phyloP scores from a whole-genome alignment of 92 coral and sea anemone species.

The Zoanthus sansibaricus region DNA sequence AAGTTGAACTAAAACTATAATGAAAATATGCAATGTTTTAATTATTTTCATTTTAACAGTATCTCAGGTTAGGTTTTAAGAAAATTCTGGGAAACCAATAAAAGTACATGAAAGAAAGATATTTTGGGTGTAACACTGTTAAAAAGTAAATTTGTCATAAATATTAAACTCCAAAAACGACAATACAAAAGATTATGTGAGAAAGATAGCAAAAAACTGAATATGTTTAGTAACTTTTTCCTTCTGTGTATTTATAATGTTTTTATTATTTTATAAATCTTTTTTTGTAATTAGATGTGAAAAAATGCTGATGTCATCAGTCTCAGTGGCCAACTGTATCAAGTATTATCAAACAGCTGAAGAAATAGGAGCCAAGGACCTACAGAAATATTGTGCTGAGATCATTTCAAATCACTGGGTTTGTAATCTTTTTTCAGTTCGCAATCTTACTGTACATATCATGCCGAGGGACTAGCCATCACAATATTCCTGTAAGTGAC shows the following conservation, averaged over 20 bases:
- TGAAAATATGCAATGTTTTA: too few species aligned
- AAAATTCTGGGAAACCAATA: too few species aligned
- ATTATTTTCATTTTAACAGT: too few species aligned
- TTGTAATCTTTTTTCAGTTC: conserved; percentile 20
- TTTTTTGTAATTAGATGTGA: conserved; percentile 75
- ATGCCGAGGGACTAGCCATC: background rate
- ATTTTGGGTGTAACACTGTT: too few species aligned
- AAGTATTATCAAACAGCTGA: conserved; percentile 99
- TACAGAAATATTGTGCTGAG: conserved; percentile 96
- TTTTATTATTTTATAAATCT: background rate
- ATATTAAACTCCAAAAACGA: too few species aligned
- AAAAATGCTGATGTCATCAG: conserved; percentile 97
- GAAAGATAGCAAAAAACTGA: too few species aligned
- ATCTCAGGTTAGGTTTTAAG: too few species aligned
- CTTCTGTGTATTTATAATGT: background rate
- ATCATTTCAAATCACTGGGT: conserved; percentile 98
- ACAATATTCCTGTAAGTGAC: background rate
- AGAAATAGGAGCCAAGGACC: conserved; percentile 96
- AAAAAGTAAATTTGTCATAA: too few species aligned
- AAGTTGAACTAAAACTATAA: too few species aligned
- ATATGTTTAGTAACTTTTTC: background rate
- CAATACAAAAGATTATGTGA: too few species aligned
- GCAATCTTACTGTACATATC: background rate
- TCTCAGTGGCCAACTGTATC: conserved; percentile 94
- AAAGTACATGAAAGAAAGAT: too few species aligned